These are phyloP conservation scores for Pantala flavescens DNA, from an alignment of 1,140 invertebrate genomes.

Conservation along the genomic window DNA sequence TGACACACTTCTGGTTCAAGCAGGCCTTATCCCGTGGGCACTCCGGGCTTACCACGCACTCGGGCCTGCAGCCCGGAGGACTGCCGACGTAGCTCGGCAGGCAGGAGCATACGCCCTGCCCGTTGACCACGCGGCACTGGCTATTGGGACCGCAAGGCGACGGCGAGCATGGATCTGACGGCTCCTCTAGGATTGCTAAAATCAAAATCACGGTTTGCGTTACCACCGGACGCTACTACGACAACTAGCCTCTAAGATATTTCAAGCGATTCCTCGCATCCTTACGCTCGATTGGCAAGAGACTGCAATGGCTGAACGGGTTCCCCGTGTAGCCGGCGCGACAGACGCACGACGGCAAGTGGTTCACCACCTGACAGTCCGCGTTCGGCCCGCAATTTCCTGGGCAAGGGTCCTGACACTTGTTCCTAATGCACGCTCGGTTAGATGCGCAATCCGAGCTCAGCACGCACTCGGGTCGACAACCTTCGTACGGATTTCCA, in stretches of 20 bases:
- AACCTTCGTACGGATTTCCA: constrained; percentile 44
- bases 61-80: constrained; percentile 54
- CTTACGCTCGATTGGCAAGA: constrained; percentile 42
- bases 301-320: constrained; percentile 48
- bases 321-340: constrained; percentile 56
- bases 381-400: constrained; percentile 43
- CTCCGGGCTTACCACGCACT: constrained; percentile 49
- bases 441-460: constrained; percentile 33
- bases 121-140: constrained; percentile 31
- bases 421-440: constrained; percentile 40
- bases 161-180: constrained; percentile 31
- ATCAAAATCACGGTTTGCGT: constrained; percentile 19
- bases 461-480: constrained; percentile 32
- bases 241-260: constrained; percentile 28
- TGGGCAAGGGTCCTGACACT: constrained; percentile 57
- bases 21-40: constrained; percentile 39
- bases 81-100: constrained; percentile 45
- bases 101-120: constrained; percentile 36
- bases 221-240: constrained; percentile 25
- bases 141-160: constrained; percentile 39
- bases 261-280: constrained; percentile 29
- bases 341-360: constrained; percentile 59
- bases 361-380: constrained; percentile 58
- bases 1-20: constrained; percentile 38
- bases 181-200: constrained; percentile 23